Evolutionary conservation across 2,113 vertebrate species (phyloP), one percentile per base, ranked within the genome.

Genomic region (Carassius gibelio): DNA sequence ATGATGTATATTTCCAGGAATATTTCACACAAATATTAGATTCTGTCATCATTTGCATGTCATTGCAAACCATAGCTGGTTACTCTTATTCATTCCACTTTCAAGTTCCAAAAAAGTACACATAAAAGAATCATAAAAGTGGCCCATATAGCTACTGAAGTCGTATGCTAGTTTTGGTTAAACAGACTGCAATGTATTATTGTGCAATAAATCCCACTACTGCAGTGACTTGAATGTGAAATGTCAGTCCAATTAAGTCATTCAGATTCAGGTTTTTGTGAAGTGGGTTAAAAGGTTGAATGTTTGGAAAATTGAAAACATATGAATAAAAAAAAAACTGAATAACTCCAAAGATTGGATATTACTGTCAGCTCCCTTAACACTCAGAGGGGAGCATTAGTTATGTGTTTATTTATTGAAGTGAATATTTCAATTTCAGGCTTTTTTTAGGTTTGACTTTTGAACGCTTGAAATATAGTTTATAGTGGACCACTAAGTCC

Each of bases 1-100:
- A 69, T 55, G 64, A n/a, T 52, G 48, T n/a, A 69, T 69, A 82
- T 83, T 90, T 85, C 83, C 87, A 90, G 8, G 14, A 30, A 36
- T 52, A 77, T 17, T 57, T 52, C 75, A 57, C 26, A 77, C 26
- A 57, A 77, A 52, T 34, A 19, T 57, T 77, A 0, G 15, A 19
- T 77, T 57, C 26, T 75, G 42, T 50, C n/a, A 23, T 48, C 2
- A 48, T 75, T 72, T 50, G 23, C n/a, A 3, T 23, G 11, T 15
- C 6, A 3, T 26, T 48, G 42, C 38, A 75, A 74, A 13, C 21
- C 19, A 42, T 6, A n/a, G 19, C 19, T 2, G 2, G 69, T n/a
- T 21, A 21, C 36, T 13, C 38, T 72, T 72, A 13, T 72, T 21
- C 36, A 69, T 36, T 8, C 0, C 10, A 3, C 19, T 21, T 71